These are phyloP conservation scores for Idaea biselata DNA, from an alignment of 2,888 invertebrate species.

Conservation along the genomic window DNA sequence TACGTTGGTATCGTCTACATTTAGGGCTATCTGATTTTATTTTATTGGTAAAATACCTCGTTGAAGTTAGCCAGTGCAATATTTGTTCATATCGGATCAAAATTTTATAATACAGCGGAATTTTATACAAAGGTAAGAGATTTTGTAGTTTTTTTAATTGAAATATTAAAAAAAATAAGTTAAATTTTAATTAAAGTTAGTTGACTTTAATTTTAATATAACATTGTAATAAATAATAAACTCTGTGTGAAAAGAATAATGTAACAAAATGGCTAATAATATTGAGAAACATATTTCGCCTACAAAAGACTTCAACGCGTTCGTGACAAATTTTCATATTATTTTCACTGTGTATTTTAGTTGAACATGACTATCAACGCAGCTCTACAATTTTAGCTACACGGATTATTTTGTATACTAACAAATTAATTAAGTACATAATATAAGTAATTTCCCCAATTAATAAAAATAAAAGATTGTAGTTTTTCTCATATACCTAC, in stretches of 20 bases:
- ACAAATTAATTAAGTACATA: no score
- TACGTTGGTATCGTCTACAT: slow-evolving; percentile 64
- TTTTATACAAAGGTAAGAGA: not conserved
- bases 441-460: no score
- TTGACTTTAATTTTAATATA: not conserved
- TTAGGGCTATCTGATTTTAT: slow-evolving; percentile 56
- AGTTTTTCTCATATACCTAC: no score
- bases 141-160: not conserved
- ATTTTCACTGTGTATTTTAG: no score
- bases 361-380: no score
- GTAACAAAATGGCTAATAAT: not conserved
- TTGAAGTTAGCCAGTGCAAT: slow-evolving; percentile 40
- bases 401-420: no score
- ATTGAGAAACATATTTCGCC: slow-evolving; percentile 3
- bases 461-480: no score
- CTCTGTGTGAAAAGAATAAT: not conserved
- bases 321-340: slow-evolving; percentile 5
- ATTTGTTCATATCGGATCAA: slow-evolving; percentile 8
- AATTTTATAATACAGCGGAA: not conserved
- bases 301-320: slow-evolving; percentile 59
- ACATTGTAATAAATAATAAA: not conserved
- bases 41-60: slow-evolving; percentile 51
- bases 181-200: no score
- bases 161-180: no score
- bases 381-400: no score